Evolutionary conservation across 2,888 invertebrate species (phyloP).

Genomic region (Chydorus sphaericus): DNA sequence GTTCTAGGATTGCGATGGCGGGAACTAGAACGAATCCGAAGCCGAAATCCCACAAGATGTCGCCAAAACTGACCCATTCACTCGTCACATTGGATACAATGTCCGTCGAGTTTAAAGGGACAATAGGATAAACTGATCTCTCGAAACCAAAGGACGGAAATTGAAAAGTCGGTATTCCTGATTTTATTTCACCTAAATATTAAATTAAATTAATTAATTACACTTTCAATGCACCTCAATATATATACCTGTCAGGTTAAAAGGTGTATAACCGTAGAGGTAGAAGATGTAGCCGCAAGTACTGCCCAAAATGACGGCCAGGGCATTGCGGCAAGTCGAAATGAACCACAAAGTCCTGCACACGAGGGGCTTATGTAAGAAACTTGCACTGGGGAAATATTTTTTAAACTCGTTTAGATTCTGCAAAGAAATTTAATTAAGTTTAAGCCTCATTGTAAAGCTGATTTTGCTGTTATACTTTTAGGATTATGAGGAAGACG

Average conservation of each 20-base stretch:
- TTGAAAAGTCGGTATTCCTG: constrained; percentile 52
- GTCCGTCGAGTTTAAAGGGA: no score
- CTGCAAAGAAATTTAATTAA: not conserved
- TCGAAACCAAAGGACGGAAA: constrained; percentile 45
- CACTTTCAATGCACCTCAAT: not conserved
- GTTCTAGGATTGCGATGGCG: constrained; percentile 76
- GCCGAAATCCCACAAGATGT: not conserved
- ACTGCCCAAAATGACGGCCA: constrained; percentile 55
- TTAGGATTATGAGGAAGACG: constrained; percentile 49
- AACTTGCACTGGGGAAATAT: not conserved
- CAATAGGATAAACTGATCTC: no score
- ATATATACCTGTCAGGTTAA: constrained; percentile 41
- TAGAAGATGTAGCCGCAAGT: constrained; percentile 45
- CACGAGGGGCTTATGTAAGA: constrained; percentile 22
- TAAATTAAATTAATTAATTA: not conserved
- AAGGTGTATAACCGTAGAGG: constrained; percentile 35
- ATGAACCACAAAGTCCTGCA: constrained; percentile 55
- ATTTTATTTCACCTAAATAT: constrained; percentile 38
- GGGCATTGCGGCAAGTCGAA: constrained; percentile 58
- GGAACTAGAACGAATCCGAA: constrained; percentile 38
- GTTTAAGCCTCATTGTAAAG: no score
- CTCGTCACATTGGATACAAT: no score
- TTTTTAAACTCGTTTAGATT: not conserved
- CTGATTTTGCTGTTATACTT: no score
- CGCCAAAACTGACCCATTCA: not conserved